Conservation (phyloP, 2,797 vertebrate genomes). For the Eutrigla gurnardus region DNA sequence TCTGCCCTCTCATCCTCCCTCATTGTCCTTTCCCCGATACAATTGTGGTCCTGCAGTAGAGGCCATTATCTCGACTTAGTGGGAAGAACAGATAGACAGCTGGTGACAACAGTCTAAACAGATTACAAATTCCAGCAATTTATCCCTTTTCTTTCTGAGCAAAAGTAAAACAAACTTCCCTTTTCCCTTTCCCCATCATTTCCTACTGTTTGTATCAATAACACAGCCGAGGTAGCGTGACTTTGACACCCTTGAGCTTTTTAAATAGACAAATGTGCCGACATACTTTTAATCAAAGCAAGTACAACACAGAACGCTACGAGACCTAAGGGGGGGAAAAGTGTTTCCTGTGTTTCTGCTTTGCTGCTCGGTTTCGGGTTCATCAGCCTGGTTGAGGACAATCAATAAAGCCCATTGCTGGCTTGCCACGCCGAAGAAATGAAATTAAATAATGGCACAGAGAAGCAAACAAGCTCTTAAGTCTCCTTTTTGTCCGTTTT, state of each 20-base stretch:
- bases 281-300: slow-evolving; percentile 35
- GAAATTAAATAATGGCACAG: slow-evolving; percentile 8
- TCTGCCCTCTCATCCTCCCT: neutral
- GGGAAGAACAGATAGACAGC: slow-evolving; percentile 1
- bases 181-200: slow-evolving; percentile 1
- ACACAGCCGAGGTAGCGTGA: slow-evolving; percentile 12
- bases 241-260: slow-evolving; percentile 19
- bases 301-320: slow-evolving; percentile 21
- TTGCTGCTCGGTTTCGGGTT: slow-evolving; percentile 21
- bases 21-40: neutral
- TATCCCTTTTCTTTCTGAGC: neutral
- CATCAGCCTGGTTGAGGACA: slow-evolving; percentile 32
- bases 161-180: neutral
- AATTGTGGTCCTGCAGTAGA: slow-evolving; percentile 3
- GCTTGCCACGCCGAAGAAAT: neutral
- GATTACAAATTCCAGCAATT: slow-evolving; percentile 14
- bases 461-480: neutral
- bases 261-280: slow-evolving; percentile 22
- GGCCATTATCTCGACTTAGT: slow-evolving; percentile 19
- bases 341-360: slow-evolving; percentile 22
- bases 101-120: slow-evolving; percentile 13
- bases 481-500: neutral
- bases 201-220: slow-evolving; percentile 4
- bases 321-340: slow-evolving; percentile 15
- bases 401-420: slow-evolving; percentile 45